Evolutionary conservation across 2,113 vertebrate species (phyloP).

Genomic region (Alectura lathami): DNA sequence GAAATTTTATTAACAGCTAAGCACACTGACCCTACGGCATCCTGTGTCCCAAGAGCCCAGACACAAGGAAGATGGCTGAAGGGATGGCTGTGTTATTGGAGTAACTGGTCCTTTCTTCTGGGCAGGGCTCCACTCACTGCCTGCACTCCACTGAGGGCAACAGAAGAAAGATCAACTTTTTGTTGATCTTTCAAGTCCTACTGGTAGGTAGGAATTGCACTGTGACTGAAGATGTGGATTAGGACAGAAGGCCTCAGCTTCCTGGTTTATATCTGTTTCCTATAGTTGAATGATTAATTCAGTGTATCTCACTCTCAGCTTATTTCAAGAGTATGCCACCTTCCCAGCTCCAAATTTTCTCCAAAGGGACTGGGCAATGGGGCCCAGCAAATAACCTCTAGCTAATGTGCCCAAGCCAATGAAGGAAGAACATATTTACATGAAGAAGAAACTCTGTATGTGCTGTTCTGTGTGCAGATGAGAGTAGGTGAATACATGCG

Average conservation of each 20-base stretch:
- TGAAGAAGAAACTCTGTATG: not conserved
- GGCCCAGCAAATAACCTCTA: not conserved
- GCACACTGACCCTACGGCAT: accelerated
- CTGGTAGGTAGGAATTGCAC: not conserved
- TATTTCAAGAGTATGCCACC: not conserved
- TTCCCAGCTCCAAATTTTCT: not conserved
- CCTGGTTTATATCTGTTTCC: not conserved
- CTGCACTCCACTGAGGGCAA: not conserved
- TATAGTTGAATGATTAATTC: not conserved
- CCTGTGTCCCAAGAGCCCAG: not conserved
- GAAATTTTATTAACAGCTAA: not conserved
- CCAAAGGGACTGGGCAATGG: not conserved
- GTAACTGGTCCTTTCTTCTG: not conserved
- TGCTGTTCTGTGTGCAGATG: not conserved
- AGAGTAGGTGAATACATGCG: accelerated
- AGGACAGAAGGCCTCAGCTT: not conserved
- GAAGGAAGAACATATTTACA: not conserved
- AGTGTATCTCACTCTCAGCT: not conserved
- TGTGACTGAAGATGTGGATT: not conserved
- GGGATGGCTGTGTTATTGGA: not conserved
- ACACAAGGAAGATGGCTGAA: not conserved
- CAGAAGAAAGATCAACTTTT: not conserved
- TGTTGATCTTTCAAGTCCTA: not conserved
- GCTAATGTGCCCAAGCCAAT: not conserved
- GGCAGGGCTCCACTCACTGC: not conserved